These are phyloP conservation scores for Craniophora ligustri DNA, from an alignment of 2,888 invertebrate genomes.

Conservation along the genomic window DNA sequence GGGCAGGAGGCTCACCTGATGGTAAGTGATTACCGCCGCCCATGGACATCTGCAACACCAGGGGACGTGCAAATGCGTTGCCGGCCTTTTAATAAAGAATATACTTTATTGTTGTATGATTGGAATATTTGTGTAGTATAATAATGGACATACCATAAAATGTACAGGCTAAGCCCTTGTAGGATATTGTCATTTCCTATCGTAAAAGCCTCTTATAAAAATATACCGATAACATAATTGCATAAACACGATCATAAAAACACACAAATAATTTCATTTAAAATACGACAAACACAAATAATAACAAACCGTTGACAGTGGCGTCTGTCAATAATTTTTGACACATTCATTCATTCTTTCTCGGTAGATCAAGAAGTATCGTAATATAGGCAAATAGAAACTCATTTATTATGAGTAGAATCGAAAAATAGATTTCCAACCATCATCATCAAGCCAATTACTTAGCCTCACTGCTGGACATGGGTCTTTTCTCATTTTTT, in stretches of 20 bases:
- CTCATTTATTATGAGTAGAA: neutral
- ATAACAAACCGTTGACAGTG: slow-evolving; percentile 20
- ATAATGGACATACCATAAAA: neutral
- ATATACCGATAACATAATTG: slow-evolving; percentile 23
- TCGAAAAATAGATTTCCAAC: no score
- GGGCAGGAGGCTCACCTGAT: no score
- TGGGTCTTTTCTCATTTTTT: no score
- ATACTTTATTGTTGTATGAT: no score
- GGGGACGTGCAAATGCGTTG: no score
- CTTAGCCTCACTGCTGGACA: no score
- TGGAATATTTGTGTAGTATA: neutral
- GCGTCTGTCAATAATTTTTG: slow-evolving; percentile 7
- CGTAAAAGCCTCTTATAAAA: neutral
- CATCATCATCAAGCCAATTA: no score
- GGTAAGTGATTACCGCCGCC: no score
- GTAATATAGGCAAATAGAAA: neutral
- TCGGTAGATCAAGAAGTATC: neutral
- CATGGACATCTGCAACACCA: no score
- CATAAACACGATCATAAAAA: slow-evolving; percentile 5
- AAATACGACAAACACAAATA: slow-evolving; percentile 34
- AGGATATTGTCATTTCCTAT: slow-evolving; percentile 2
- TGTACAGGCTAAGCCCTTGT: neutral
- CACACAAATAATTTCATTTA: slow-evolving; percentile 35
- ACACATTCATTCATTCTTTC: neutral
- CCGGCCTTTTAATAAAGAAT: no score